Base-by-base conservation (phyloP, 2,113 vertebrate species). In the Marcusenius ussheri region DNA sequence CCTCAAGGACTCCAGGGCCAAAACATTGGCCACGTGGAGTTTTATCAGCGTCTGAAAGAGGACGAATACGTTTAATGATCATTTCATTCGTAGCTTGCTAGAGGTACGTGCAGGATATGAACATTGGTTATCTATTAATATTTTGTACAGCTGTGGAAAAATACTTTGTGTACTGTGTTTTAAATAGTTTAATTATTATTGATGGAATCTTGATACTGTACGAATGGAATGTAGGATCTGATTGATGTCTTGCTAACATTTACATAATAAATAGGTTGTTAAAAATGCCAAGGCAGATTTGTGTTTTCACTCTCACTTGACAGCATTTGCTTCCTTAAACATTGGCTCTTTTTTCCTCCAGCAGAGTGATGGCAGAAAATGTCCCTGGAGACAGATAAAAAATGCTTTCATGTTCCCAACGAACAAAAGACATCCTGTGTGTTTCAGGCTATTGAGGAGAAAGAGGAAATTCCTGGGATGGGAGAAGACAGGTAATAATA, bases 401-500 rank as follows among this genome's bases (percentile, higher is more conserved):
- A 94, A 88, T 90, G 93, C 85, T 91, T 95, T 88, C 51, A 95
- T 91, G 91, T 94, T 56, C 89, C 94, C 3, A 92, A 91, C 89
- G 95, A 95, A 91, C 93, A 94, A 87, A 93, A 91, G 53, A 93
- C 94, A 0, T 94, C 95, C 89, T 95, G 94, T 80, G 53, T 94
- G 88, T 96, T 95, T 91, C 95, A 93, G 84, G 88, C 92, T 0
- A 93, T 94, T 0, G 95, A 95, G 3, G 95, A 96, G 92, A 95
- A 94, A 56, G 95, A 96, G 93, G 95, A 96, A 5, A 89, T 94
- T 88, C 95, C 94, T 0, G 94, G 93, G 56, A 89, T 89, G 47
- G 95, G 95, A 70, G 96, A 96, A 66, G 96, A 96, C 92, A 96
- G 96, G 96, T 96, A 91, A 83, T 74, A 85, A 88, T 13, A 19